Percentiles rank a stretch among this genome's conserved stretches.
Conservation (phyloP, 2,797 vertebrate species). For the Somateria mollissima region DNA sequence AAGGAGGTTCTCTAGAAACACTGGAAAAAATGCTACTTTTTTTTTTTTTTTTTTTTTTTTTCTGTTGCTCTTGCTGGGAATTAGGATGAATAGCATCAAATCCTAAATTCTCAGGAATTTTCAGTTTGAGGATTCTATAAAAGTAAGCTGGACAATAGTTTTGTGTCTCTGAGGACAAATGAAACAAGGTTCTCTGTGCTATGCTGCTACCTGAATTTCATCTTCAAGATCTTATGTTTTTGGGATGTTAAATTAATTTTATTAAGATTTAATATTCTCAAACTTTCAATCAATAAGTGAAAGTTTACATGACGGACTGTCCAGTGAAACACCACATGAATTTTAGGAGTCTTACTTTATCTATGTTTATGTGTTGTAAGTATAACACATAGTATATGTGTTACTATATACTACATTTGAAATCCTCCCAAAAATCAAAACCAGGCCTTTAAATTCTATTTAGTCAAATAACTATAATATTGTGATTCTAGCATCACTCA, state of each 20-base stretch:
- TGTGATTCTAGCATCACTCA: background rate
- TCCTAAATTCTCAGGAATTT: background rate
- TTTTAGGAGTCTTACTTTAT: background rate
- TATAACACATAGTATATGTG: too few species aligned
- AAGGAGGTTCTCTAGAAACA: background rate
- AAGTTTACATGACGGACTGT: background rate
- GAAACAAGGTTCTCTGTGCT: background rate
- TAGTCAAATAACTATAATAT: background rate
- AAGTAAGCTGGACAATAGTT: background rate
- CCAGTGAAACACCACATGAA: background rate
- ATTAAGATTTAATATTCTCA: background rate
- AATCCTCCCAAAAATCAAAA: background rate
- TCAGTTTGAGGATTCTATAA: background rate
- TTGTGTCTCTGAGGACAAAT: background rate
- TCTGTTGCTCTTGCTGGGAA: background rate
- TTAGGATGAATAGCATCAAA: fast-evolving
- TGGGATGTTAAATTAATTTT: background rate
- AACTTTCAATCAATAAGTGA: background rate
- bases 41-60: background rate
- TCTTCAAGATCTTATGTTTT: background rate
- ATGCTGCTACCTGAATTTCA: background rate
- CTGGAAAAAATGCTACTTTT: background rate
- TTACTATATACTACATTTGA: too few species aligned
- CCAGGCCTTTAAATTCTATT: background rate
- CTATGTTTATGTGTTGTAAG: too few species aligned